A percentile compares a stretch with the other conserved stretches of the same genome.
Evolutionary conservation across 2,888 invertebrate species (phyloP).

Genomic region (Cheilosia soror): DNA sequence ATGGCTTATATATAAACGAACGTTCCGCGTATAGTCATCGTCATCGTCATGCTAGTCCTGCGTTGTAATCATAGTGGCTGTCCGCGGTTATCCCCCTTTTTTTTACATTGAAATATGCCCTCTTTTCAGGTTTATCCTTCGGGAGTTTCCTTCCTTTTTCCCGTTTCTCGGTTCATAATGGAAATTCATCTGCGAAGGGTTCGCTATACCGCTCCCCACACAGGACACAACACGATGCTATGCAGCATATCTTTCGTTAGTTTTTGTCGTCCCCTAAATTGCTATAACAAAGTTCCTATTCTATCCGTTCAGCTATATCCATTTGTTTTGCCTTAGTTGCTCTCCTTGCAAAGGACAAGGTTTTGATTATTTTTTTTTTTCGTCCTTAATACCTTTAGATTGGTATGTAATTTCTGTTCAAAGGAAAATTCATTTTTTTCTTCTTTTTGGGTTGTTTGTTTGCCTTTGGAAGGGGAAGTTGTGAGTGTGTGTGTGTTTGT

Average conservation of each 20-base stretch:
- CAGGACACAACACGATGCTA: neutral
- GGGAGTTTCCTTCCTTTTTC: slow-evolving; percentile 45
- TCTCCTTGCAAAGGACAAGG: slow-evolving; percentile 52
- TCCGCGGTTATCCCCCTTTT: slow-evolving; percentile 63
- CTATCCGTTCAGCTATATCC: slow-evolving; percentile 4
- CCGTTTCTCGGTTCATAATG: slow-evolving; percentile 35
- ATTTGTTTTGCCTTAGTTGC: slow-evolving; percentile 12
- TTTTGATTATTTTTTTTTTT: slow-evolving; percentile 65
- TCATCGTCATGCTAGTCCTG: slow-evolving; percentile 11
- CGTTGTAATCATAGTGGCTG: slow-evolving; percentile 50
- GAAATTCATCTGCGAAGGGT: slow-evolving; percentile 64
- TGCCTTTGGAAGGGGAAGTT: slow-evolving; percentile 47
- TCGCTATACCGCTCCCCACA: slow-evolving; percentile 11
- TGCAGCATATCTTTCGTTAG: slow-evolving; percentile 4
- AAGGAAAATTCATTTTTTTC: slow-evolving; percentile 68
- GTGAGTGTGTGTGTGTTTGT: slow-evolving; percentile 13
- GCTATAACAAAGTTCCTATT: slow-evolving; percentile 40
- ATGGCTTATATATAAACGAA: slow-evolving; percentile 15
- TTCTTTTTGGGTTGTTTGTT: slow-evolving; percentile 32
- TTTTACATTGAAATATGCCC: slow-evolving; percentile 60
- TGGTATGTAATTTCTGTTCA: slow-evolving; percentile 71
- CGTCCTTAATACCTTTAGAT: slow-evolving; percentile 70
- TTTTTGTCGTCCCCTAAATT: slow-evolving; percentile 66
- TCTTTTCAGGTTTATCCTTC: slow-evolving; percentile 67
- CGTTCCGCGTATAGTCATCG: slow-evolving; percentile 49